phyloP scores from a whole-genome alignment of 2,797 vertebrate species.

The Falco biarmicus region DNA sequence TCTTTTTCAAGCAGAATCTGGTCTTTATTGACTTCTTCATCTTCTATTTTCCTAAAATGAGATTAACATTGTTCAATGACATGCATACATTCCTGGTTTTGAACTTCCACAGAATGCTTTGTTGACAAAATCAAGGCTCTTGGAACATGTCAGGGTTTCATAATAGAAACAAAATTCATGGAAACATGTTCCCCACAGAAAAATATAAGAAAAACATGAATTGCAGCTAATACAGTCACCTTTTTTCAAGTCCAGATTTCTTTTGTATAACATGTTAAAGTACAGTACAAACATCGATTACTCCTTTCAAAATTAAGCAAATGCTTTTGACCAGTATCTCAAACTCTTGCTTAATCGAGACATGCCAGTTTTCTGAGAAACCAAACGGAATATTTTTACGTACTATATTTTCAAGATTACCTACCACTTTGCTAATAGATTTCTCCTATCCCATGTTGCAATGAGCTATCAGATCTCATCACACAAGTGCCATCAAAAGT shows the following conservation, averaged over 20 bases:
- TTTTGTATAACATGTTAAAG: background rate
- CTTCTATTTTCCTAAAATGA: constrained; percentile 89
- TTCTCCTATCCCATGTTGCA: background rate
- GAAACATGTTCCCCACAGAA: background rate
- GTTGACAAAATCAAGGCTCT: background rate
- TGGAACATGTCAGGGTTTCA: background rate
- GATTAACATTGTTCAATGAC: background rate
- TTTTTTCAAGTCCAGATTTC: background rate
- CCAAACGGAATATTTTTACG: background rate
- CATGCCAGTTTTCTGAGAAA: background rate
- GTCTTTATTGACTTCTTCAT: constrained; percentile 96
- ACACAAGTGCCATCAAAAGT: background rate
- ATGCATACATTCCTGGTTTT: background rate
- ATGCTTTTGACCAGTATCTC: background rate
- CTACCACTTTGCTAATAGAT: background rate
- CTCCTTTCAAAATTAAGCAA: background rate
- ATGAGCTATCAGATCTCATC: background rate
- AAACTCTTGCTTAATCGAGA: background rate
- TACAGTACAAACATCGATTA: background rate
- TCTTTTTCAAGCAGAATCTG: constrained; percentile 98
- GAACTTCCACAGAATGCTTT: background rate
- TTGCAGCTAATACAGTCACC: background rate
- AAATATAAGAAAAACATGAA: too few species aligned
- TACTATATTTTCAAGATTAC: background rate
- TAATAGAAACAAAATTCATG: background rate